These are phyloP conservation scores for Archilochus colubris DNA, from an alignment of 2,113 vertebrate species.

Conservation along the genomic window DNA sequence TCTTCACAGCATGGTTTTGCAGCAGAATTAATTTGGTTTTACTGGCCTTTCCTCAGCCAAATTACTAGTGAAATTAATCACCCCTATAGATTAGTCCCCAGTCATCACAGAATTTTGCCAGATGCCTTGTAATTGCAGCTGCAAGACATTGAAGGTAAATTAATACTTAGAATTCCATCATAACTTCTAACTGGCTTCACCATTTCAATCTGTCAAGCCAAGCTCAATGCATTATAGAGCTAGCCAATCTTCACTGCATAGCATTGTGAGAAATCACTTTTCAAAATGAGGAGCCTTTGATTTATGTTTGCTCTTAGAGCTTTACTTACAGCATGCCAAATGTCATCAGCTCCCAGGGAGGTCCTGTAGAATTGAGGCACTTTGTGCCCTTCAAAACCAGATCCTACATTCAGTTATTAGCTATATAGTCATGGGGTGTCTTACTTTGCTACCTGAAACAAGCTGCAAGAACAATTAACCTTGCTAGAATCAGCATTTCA, in stretches of 20 bases:
- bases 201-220: not conserved
- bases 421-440: not conserved
- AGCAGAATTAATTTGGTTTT: constrained; percentile 6
- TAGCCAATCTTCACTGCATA: not conserved
- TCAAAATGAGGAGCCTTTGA: not conserved
- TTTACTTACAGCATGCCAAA: not conserved
- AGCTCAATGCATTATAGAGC: not conserved
- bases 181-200: not conserved
- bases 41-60: not conserved
- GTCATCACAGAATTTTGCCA: not conserved
- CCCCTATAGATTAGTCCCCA: not conserved
- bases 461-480: not conserved
- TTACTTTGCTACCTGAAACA: not conserved
- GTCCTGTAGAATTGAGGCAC: not conserved
- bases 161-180: not conserved
- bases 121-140: not conserved
- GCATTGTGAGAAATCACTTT: not conserved
- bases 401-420: not conserved
- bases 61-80: not conserved
- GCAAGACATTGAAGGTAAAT: not conserved
- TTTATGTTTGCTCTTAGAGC: not conserved
- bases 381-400: not conserved
- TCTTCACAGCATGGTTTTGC: not conserved
- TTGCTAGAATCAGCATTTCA: not conserved
- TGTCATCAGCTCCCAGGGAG: not conserved